These are phyloP conservation scores for Heliconius charithonia DNA, from an alignment of 2,888 invertebrate species.

Conservation along the genomic window DNA sequence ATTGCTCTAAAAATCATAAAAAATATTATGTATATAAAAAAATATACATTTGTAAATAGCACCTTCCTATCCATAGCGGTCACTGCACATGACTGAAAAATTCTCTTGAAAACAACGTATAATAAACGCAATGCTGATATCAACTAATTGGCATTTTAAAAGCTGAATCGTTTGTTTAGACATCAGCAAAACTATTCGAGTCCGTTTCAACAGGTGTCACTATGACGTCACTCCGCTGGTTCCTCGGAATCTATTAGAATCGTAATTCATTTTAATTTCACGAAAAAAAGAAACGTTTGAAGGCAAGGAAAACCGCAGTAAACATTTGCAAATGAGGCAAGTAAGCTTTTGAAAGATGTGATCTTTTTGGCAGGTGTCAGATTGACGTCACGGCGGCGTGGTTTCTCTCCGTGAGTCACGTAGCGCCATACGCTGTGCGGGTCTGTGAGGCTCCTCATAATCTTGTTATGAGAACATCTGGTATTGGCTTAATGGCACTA, in stretches of 20 bases:
- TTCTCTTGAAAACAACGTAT: background rate
- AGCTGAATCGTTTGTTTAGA: slow-evolving; percentile 18
- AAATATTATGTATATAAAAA: too few relatives aligned
- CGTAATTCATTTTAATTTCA: slow-evolving; percentile 4
- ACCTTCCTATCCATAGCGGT: too few relatives aligned
- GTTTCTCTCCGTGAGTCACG: slow-evolving; percentile 4
- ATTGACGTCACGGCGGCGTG: slow-evolving; percentile 27
- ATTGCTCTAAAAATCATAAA: too few relatives aligned
- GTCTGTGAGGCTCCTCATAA: slow-evolving; percentile 20
- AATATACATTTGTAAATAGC: too few relatives aligned
- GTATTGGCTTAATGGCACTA: slow-evolving; percentile 23
- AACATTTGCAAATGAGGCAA: slow-evolving; percentile 17
- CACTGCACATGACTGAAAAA: background rate
- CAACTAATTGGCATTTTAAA: slow-evolving; percentile 20
- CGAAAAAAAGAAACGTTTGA: background rate
- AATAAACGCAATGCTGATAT: background rate
- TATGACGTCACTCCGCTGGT: slow-evolving; percentile 6
- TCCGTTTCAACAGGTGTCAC: slow-evolving; percentile 12
- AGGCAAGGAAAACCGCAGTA: slow-evolving; percentile 4
- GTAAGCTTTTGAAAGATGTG: slow-evolving; percentile 21
- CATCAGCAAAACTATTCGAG: slow-evolving; percentile 14
- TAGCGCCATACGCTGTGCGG: background rate
- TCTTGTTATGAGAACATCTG: slow-evolving; percentile 26
- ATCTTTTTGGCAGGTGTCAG: slow-evolving; percentile 34
- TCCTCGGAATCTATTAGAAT: slow-evolving; percentile 9